Conservation (phyloP, 2,797 vertebrate species). For the Pantherophis alleghaniensis region DNA sequence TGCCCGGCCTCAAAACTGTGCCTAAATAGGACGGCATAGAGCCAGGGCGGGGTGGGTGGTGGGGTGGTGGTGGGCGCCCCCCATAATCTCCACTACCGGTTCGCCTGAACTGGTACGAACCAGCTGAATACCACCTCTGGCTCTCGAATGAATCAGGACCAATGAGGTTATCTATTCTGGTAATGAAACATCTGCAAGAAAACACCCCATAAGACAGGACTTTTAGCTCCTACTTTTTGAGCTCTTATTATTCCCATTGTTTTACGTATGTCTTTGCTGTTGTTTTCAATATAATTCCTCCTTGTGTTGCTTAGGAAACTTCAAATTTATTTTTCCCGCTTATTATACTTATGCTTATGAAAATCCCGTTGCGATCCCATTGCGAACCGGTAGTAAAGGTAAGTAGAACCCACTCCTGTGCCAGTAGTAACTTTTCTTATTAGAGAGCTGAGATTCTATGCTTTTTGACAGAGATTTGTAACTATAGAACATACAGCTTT, state of each 20-base stretch:
- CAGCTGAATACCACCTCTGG: too few species aligned
- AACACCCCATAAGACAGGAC: not conserved
- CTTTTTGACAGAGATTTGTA: not conserved
- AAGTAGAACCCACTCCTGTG: too few species aligned
- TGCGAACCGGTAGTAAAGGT: too few species aligned
- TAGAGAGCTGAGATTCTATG: not conserved
- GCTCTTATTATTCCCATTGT: not conserved
- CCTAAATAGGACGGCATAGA: too few species aligned
- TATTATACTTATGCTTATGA: not conserved
- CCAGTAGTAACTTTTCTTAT: not conserved
- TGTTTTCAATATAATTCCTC: not conserved
- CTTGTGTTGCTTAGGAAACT: not conserved
- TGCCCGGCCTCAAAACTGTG: too few species aligned
- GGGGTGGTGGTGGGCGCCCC: too few species aligned
- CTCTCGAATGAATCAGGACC: not conserved
- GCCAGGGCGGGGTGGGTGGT: too few species aligned
- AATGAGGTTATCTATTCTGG: not conserved
- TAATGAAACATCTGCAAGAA: not conserved
- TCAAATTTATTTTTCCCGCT: not conserved
- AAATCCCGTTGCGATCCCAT: not conserved
- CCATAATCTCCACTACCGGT: too few species aligned
- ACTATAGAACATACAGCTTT: not conserved
- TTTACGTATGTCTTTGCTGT: not conserved
- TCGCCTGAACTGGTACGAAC: too few species aligned
- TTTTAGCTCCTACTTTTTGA: not conserved